Evolutionary conservation across 1,140 invertebrate species (phyloP), one percentile per base, ranked within the genome.

Genomic region (Nixonia krombeini): DNA sequence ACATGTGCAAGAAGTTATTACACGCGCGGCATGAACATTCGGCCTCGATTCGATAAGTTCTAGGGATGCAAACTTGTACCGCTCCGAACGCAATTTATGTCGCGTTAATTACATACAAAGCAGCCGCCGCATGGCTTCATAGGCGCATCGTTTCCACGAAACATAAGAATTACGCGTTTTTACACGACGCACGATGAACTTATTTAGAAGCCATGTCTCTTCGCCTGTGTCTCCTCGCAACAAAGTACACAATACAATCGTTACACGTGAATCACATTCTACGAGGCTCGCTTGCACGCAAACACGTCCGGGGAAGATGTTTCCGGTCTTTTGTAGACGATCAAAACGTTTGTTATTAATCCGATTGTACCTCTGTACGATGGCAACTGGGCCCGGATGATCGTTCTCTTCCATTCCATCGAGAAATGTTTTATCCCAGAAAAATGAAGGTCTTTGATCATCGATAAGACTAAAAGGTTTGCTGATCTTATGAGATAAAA

Each of bases 21-120:
- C n/a, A 35, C 13, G 33, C 33, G 33, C 33, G 33, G 33, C 33
- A 35, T 35, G 33, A 35, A 35, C 33, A 35, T 35, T 35, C 33
- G 33, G 33, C 13, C 33, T 35, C 13, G 33, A 35, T 35, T 35
- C 33, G 13, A 35, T 35, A 35, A 35, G 33, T 12, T 35, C 33
- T 13, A 13, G 33, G 33, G 33, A 35, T 35, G n/a, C 33, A 13
- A 12, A 35, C 33, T 12, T 35, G n/a, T 12, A 12, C 13, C 13
- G 33, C 7, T n/a, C 29, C 8, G 29, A 10, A 7, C 5, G 33
- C 33, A 35, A 35, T 35, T 35, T 35, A 12, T 12, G 12, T 13
- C 2, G 13, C 13, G 13, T 12, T 13, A 35, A 35, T 13, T 35
- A 13, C 10, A 12, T 31, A 31, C 9, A 9, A 12, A 31, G 21